A percentile compares a stretch with the other conserved stretches of the same genome.
phyloP scores from a whole-genome alignment of 1,140 invertebrate genomes.

The Pectinophora gossypiella region DNA sequence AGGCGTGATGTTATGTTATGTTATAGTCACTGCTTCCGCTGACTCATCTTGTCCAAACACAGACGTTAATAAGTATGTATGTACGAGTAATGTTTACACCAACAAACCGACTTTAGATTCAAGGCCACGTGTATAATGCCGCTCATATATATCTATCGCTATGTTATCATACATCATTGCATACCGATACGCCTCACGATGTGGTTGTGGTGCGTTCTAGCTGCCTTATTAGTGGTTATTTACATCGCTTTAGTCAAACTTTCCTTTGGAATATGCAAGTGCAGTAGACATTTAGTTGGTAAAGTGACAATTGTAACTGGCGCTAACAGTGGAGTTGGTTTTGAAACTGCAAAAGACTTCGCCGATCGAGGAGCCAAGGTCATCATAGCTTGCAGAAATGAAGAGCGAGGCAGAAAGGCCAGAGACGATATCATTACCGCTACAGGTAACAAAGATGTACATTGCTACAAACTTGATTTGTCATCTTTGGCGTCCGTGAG shows the following conservation, averaged over 20 bases:
- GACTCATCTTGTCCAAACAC: too few species aligned
- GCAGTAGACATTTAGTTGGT: conserved; percentile 1
- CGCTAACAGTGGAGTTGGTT: conserved; percentile 87
- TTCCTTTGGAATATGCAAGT: neutral
- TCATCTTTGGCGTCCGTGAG: conserved; percentile 83
- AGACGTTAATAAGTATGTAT: too few species aligned
- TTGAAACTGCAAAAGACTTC: conserved; percentile 83
- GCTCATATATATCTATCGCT: too few species aligned
- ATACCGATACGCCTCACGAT: too few species aligned
- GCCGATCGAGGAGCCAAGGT: conserved; percentile 83
- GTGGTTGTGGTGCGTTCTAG: too few species aligned
- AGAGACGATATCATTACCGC: conserved; percentile 55
- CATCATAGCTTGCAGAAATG: conserved; percentile 87
- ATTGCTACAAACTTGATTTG: conserved; percentile 78
- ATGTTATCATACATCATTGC: too few species aligned
- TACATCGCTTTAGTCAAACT: neutral
- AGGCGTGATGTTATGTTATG: too few species aligned
- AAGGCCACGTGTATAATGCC: too few species aligned
- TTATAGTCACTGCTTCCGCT: too few species aligned
- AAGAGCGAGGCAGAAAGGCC: conserved; percentile 51
- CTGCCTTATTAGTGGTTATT: too few species aligned
- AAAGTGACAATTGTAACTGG: conserved; percentile 84
- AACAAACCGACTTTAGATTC: too few species aligned
- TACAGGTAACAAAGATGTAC: conserved; percentile 53
- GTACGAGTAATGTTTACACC: too few species aligned